Percentiles rank a stretch among this genome's conserved stretches.
Conservation (phyloP, 2,113 vertebrate genomes). For the Ursus arctos region DNA sequence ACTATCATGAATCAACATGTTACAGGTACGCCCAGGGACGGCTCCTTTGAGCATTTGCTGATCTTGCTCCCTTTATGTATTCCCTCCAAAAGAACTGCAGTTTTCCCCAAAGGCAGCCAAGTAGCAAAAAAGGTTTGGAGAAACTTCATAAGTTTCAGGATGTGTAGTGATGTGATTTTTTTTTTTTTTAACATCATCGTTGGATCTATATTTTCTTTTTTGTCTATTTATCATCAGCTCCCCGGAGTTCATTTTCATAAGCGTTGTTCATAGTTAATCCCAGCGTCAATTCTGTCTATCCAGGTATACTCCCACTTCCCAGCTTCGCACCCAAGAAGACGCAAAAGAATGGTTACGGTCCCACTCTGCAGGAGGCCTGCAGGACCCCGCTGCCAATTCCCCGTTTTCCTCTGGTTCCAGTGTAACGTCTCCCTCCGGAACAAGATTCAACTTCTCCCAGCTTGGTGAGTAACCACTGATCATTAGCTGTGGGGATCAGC, state of each 20-base stretch:
- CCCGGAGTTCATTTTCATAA: background rate
- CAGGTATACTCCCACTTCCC: constrained; percentile 95
- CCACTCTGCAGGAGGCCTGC: constrained; percentile 96
- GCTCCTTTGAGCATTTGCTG: constrained; percentile 45
- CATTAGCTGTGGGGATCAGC: background rate
- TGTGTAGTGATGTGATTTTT: constrained; percentile 42
- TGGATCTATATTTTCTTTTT: constrained; percentile 45
- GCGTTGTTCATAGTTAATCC: background rate
- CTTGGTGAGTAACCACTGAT: constrained; percentile 89
- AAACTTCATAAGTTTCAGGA: constrained; percentile 55
- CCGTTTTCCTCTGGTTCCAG: constrained; percentile 98
- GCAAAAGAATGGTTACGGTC: constrained; percentile 97
- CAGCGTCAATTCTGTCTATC: constrained; percentile 64
- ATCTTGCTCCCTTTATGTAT: constrained; percentile 44
- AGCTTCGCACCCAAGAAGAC: constrained; percentile 96
- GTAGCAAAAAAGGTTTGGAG: constrained; percentile 41
- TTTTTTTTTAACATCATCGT: background rate
- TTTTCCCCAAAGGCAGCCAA: constrained; percentile 55
- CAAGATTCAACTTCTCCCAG: constrained; percentile 97
- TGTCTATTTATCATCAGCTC: background rate
- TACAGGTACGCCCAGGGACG: constrained; percentile 52
- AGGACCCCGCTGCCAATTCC: constrained; percentile 94
- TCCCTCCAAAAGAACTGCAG: constrained; percentile 49
- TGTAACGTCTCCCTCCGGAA: constrained; percentile 96
- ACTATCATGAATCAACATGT: constrained; percentile 75